Evolutionary conservation across 2,888 invertebrate genomes (phyloP), one percentile per base, ranked within the genome.

Genomic region (Drosophila meridiana): DNA sequence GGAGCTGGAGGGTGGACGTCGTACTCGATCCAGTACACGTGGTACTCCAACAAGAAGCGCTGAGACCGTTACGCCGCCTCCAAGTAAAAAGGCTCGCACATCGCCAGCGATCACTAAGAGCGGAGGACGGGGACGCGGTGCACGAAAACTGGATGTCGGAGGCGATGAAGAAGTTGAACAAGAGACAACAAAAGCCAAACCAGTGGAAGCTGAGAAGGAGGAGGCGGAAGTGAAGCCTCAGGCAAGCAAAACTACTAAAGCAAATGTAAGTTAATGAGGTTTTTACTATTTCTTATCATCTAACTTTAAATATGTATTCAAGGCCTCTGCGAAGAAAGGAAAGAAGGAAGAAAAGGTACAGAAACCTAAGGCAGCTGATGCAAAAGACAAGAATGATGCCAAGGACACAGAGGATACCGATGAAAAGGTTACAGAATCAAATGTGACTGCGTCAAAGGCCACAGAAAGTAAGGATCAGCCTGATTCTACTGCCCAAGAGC

Each of bases 21-120:
- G 90, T 34, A 93, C 93, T 36, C 91, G 93, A 47, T 93, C 93
- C 30, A 93, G 93, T 78, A 90, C 92, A 34, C 90, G 93, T 40
- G 92, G 93, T 55, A 91, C 91, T 56, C 92, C 91, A 34, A 91
- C 91, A 40, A 86, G 88, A 57, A 82, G 89, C 30, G 68, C 88
- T 52, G 90, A 88, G 20, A 78, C 87, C 3, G 80, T 83, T 14
- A 93, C 93, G 26, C 92, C 93, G 67, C 93, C 93, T 57, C 92
- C 92, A 13, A 82, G 83, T 7, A 93, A 93, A 79, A 93, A 92
- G 74, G 78, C 92, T 50, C 89, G 92, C 43, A 69, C 83, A 30
- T 89, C 91, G 1, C 90, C 92, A 52, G 79, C 90, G 8, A 78
- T 83, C 38, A 78, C 85, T 0, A 85, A 87, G 56, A 79, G 75